Evolutionary conservation across 2,113 vertebrate genomes (phyloP).

Genomic region (Lycaon pictus): DNA sequence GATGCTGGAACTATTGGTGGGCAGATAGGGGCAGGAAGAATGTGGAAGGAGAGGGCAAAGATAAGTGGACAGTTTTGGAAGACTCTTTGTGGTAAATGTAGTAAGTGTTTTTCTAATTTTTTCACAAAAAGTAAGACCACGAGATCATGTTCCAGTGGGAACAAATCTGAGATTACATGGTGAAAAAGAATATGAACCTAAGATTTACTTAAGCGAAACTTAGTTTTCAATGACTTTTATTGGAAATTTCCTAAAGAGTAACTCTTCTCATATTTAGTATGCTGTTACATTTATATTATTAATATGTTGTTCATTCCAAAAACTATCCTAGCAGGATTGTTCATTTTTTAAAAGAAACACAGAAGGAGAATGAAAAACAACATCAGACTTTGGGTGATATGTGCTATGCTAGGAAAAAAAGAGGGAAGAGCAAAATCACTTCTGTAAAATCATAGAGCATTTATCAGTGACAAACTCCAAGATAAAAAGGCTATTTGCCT

Average conservation of each 20-base stretch:
- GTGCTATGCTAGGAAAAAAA: not conserved
- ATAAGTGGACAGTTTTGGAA: not conserved
- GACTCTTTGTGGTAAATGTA: not conserved
- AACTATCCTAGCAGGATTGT: not conserved
- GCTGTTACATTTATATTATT: not conserved
- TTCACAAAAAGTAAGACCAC: not conserved
- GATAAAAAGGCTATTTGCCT: not conserved
- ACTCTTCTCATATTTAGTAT: not conserved
- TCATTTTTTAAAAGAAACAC: not conserved
- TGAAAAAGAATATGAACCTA: not conserved
- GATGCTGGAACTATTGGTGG: no score
- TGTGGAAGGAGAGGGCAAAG: not conserved
- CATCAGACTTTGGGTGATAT: not conserved
- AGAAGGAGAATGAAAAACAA: not conserved
- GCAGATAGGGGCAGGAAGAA: accelerated
- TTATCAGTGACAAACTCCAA: not conserved
- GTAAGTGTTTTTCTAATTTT: not conserved
- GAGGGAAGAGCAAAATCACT: not conserved
- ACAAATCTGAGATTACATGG: not conserved
- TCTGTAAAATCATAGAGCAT: not conserved
- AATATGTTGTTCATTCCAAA: not conserved
- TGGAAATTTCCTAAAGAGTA: not conserved
- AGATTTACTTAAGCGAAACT: not conserved
- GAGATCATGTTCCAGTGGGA: not conserved
- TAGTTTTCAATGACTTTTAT: not conserved